Conservation (phyloP, 2,113 vertebrate species). For the Rhineura floridana region DNA sequence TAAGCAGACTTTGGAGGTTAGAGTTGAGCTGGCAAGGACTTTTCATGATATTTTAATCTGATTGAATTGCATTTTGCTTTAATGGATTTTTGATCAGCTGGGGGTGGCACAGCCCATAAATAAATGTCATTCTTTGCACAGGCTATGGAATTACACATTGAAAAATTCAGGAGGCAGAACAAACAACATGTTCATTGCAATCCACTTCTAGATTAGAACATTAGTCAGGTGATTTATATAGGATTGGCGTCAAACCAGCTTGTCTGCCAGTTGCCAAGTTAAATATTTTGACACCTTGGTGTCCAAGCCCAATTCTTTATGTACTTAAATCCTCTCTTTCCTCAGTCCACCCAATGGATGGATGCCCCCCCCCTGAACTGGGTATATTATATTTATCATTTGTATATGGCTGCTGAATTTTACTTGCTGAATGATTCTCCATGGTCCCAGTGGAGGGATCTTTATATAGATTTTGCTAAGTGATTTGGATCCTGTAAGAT, state of each 20-base stretch:
- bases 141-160: neutral
- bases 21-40: neutral
- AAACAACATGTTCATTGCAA: neutral
- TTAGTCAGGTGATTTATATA: neutral
- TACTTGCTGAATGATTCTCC: slow-evolving; percentile 37
- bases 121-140: neutral
- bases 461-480: slow-evolving; percentile 55
- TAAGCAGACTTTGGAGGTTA: neutral
- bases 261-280: neutral
- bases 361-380: slow-evolving; percentile 53
- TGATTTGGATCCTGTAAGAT: slow-evolving; percentile 60
- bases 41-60: neutral
- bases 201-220: neutral
- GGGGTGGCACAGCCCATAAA: neutral
- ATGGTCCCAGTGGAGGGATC: slow-evolving; percentile 47
- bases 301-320: slow-evolving; percentile 51
- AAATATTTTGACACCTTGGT: slow-evolving; percentile 27
- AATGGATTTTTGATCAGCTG: neutral
- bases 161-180: neutral
- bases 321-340: slow-evolving; percentile 57
- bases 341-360: slow-evolving; percentile 54
- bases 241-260: neutral
- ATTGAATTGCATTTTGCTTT: neutral
- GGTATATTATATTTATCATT: slow-evolving; percentile 42
- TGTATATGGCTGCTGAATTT: slow-evolving; percentile 49